Evolutionary conservation across 2,797 vertebrate genomes (phyloP), one percentile per base, ranked within the genome.

Genomic region (Enteromius argenteus): DNA sequence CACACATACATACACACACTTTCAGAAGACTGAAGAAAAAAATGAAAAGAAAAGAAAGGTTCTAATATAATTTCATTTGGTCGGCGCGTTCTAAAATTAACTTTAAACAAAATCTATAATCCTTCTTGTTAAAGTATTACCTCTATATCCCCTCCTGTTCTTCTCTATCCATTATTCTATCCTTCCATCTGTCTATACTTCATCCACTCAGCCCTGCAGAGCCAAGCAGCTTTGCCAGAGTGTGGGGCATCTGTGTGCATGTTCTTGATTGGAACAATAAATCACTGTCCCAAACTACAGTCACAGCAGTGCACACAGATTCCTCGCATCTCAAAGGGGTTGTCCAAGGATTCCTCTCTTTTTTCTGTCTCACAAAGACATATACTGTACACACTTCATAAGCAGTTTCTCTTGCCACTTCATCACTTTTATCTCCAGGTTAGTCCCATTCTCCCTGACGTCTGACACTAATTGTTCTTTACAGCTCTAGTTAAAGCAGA

Each of bases 131-230:
- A 85, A 68, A 17, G 44, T 75, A 49, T 79, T 71, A 75, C n/a
- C 64, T 68, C 21, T 46, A 68, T 80, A 32, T 51, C 23, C 73
- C 69, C 66, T 44, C 68, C 72, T n/a, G 21, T 79, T 81, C 37
- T 53, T 71, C 77, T 78, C n/a, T 62, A 81, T 60, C 60, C 64
- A 73, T 87, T 89, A 87, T 89, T 92, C 88, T 91, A 89, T 88
- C 86, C 4, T 21, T 81, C 82, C 71, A 4, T 74, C 86, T 71
- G 71, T 85, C 66, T 56, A 82, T 68, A 62, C 68, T 79, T 85
- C 71, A 88, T 90, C 87, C 87, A 75, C 77, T 89, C 68, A 87
- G 78, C 58, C 68, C 46, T 79, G 42, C 51, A 80, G 68, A 86
- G 80, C 58, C 66, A 49, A 81, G 42, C 51, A 80, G 81, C 72